Evolutionary conservation across 2,797 vertebrate genomes (phyloP).

Genomic region (Potorous gilbertii): DNA sequence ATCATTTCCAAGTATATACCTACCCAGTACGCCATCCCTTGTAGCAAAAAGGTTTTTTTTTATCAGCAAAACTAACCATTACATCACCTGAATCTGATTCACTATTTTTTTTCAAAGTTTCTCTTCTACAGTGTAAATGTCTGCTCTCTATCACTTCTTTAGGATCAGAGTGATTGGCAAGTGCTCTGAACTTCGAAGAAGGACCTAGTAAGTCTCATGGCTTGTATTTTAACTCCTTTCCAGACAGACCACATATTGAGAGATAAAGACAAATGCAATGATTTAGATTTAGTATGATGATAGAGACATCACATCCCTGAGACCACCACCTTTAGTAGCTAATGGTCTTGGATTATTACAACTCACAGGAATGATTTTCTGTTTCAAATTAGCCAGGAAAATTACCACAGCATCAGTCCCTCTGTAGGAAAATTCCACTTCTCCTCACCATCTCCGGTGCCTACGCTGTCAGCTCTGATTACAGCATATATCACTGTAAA

Average conservation of each 20-base stretch:
- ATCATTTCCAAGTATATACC: background rate
- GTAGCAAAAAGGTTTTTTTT: background rate
- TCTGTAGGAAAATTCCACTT: constrained; percentile 42
- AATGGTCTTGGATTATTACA: constrained; percentile 15
- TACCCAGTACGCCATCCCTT: background rate
- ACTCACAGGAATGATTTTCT: constrained; percentile 11
- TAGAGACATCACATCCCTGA: background rate
- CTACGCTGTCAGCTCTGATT: background rate
- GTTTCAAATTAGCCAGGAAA: constrained; percentile 40
- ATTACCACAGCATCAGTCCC: constrained; percentile 23
- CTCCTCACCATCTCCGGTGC: background rate
- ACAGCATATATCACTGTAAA: background rate
- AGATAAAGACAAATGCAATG: background rate
- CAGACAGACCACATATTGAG: background rate
- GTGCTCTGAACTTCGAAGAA: background rate
- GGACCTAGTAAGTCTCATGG: background rate
- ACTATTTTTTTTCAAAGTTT: background rate
- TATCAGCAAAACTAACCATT: background rate
- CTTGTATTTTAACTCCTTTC: background rate
- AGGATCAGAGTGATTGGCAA: background rate
- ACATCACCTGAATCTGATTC: background rate
- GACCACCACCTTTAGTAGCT: background rate
- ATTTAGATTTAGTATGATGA: background rate
- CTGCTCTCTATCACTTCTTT: background rate
- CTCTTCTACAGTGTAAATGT: background rate